Base-by-base conservation (phyloP, 64 coral and sea anemone genomes). In the Actinia tenebrosa region DNA sequence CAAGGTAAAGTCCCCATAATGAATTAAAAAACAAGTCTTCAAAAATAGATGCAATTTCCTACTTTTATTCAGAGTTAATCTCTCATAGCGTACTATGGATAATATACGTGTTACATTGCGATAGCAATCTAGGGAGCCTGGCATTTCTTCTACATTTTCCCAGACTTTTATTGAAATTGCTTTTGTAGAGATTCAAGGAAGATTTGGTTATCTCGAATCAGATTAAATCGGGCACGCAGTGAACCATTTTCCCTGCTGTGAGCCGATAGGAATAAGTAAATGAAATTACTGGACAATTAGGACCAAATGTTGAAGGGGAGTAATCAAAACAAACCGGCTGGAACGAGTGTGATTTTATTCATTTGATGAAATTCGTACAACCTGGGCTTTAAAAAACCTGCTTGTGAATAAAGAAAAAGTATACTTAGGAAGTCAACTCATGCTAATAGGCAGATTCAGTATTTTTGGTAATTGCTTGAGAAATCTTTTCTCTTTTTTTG, bases 151-250 rank as follows among this genome's bases (percentile, higher is more conserved):
- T 25, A 59, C 44, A 26, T 85, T 58, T 85, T 85, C 83, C 83
- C 83, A 85, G 53, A 85, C 83, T 85, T 85, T 61, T 85, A 85
- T 85, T 85, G 54, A 59, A 85, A 85, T 61, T 85, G 18, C 30
- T 66, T 45, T 81, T 81, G 79, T 47, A 81, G 79, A 81, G 79
- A 81, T 81, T 81, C 44, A 81, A 53, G 19, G 44, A 9, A 52
- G 79, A 81, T 81, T 53, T 81, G 43, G 79, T 45, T 53, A 50
- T 50, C 50, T 22, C 22, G 15, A 22, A 81, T 22, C 45, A 45
- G 79, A 81, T 81, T 50, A 81, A 45, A 81, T 81, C 16, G 27
- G 50, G 79, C 42, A 81, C 79, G 79, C 42, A 81, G 43, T 45
- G 44, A 81, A 81, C 50, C 50, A 45, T 45, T 81, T 81, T 50